Evolutionary conservation across 2,113 vertebrate species (phyloP).

Genomic region (Leucopsar rothschildi): DNA sequence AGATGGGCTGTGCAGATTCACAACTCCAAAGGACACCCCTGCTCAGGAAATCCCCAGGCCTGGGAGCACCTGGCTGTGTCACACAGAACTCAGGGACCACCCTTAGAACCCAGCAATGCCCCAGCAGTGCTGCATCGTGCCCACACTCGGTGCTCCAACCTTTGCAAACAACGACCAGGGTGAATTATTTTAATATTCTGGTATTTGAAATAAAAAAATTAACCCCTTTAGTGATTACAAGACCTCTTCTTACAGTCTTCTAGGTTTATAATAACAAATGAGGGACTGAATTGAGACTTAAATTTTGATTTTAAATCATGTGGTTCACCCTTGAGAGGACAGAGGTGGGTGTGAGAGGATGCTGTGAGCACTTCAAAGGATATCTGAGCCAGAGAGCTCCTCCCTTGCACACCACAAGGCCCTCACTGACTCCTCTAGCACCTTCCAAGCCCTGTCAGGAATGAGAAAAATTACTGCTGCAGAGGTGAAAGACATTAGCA

Average conservation of each 20-base stretch:
- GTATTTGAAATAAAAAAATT: neutral
- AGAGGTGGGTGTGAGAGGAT: neutral
- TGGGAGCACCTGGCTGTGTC: rapidly evolving
- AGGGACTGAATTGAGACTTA: neutral
- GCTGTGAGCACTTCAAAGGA: neutral
- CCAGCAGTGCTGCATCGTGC: rapidly evolving
- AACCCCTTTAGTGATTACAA: neutral
- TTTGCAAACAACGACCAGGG: neutral
- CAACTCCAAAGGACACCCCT: neutral
- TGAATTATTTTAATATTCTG: neutral
- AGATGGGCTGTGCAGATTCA: neutral
- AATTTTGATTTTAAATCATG: neutral
- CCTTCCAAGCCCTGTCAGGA: neutral
- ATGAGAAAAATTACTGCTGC: neutral
- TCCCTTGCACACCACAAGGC: neutral
- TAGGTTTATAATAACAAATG: neutral
- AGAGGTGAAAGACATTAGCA: neutral
- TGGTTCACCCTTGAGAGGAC: neutral
- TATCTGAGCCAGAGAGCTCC: neutral
- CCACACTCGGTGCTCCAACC: rapidly evolving
- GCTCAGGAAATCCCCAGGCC: neutral
- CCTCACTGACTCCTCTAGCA: neutral
- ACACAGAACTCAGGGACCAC: neutral
- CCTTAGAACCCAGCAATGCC: neutral
- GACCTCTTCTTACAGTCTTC: neutral